Base-by-base conservation (phyloP, 2,888 invertebrate genomes). In the Belgica antarctica region DNA sequence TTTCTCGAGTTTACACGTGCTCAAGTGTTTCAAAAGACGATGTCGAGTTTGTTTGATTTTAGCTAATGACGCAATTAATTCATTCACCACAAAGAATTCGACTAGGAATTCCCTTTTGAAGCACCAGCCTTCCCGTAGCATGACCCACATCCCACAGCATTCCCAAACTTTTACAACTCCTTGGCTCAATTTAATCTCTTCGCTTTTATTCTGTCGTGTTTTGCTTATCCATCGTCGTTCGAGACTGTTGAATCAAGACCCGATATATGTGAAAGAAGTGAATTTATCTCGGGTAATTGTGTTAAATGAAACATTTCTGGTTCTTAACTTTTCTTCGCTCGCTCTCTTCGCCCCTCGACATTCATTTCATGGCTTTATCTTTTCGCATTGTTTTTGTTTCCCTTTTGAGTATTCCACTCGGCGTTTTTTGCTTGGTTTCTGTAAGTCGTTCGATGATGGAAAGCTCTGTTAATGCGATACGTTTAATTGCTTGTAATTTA, bases 161-260 rank as follows among this genome's bases (percentile, higher is more conserved):
- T n/a, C n/a, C n/a, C n/a, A n/a, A n/a, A n/a, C 12, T 5, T 31
- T 31, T 31, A 31, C 12, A 31, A 31, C 34, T 31, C 12, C 12
- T 52, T 22, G 4, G 22, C 52, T 52, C 19, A 52, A 52, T 52
- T 52, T 52, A 52, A 52, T 52, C 19, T n/a, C n/a, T 17, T 52
- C 19, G 22, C 12, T 52, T 22, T 52, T 52, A 22, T 7, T 22
- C 5, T 52, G 52, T 17, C 52, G 15, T n/a, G 41, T 41, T n/a
- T n/a, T 41, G 7, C 10, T 15, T 15, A 41, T 41, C 15, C 3
- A 4, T 41, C n/a, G 10, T 41, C 41, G 15, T 41, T 7, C 41
- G 7, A 41, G 4, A 12, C 15, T 4, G 4, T 41, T 41, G 10
- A 12, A 41, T 31, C 5, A 8, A 31, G 34, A 12, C 12, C 5